phyloP scores from a whole-genome alignment of 2,888 invertebrate species.

The Flexamia atlantica region DNA sequence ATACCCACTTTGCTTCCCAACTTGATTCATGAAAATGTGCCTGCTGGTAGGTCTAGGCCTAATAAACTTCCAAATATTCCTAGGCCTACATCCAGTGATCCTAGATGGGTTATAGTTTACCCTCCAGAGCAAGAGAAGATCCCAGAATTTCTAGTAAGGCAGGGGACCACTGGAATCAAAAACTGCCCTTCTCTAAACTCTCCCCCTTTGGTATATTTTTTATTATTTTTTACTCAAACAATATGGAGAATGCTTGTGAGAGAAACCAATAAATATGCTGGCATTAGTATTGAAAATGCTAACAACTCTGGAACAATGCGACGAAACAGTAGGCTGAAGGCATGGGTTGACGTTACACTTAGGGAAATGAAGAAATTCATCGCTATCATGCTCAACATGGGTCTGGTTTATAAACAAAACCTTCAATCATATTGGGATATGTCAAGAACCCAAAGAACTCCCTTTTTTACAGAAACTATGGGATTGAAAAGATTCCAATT shows the following conservation, averaged over 20 bases:
- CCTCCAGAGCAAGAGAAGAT: conserved; percentile 45
- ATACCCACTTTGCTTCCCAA: background rate
- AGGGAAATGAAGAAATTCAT: conserved; percentile 24
- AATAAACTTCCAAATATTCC: conserved; percentile 4
- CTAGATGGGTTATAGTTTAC: conserved; percentile 9
- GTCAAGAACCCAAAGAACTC: conserved; percentile 11
- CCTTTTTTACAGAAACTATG: conserved; percentile 43
- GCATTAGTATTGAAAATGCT: background rate
- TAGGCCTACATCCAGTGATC: background rate
- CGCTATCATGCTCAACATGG: background rate
- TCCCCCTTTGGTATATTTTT: conserved; percentile 49
- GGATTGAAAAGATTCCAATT: conserved; percentile 39
- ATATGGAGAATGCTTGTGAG: conserved; percentile 47
- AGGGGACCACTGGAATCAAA: conserved; percentile 4
- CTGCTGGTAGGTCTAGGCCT: background rate
- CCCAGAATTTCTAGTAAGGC: conserved; percentile 23
- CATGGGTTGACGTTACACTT: conserved; percentile 8
- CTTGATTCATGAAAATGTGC: too few relatives aligned
- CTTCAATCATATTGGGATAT: background rate
- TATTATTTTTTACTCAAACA: conserved; percentile 52
- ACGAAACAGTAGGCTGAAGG: background rate
- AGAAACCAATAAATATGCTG: conserved; percentile 52
- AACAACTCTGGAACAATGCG: conserved; percentile 28
- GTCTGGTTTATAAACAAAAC: background rate
- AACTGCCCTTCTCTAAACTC: conserved; percentile 50